phyloP scores from a whole-genome alignment of 2,888 invertebrate species.

The Osedax fenrisi region DNA sequence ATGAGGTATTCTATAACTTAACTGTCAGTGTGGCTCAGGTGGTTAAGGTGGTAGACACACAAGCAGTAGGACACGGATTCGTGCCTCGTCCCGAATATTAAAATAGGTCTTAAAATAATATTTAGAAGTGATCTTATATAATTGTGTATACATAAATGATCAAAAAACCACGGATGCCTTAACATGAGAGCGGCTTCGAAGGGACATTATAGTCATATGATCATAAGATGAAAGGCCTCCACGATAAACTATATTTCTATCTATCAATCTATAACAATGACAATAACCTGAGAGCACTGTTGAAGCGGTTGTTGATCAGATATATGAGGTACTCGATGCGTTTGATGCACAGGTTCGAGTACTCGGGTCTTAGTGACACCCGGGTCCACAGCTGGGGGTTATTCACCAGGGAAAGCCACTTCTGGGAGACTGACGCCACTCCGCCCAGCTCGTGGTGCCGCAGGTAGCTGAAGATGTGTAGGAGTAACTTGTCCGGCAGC shows the following conservation, averaged over 20 bases:
- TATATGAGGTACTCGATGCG: constrained; percentile 75
- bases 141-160: no score
- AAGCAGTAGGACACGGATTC: no score
- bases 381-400: constrained; percentile 86
- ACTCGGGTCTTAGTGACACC: constrained; percentile 87
- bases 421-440: constrained; percentile 80
- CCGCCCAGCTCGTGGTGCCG: constrained; percentile 83
- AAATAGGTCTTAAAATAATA: no score
- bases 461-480: constrained; percentile 84
- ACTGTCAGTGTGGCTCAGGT: no score
- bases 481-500: constrained; percentile 85
- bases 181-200: no score
- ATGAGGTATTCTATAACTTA: neutral
- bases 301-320: constrained; percentile 60
- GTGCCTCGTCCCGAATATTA: no score
- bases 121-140: no score
- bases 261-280: no score
- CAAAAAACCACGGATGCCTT: no score
- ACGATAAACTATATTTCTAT: constrained; percentile 8
- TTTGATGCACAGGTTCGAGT: constrained; percentile 70
- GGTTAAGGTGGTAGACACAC: no score
- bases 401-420: constrained; percentile 89
- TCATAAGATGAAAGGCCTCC: neutral
- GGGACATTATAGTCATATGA: no score
- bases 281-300: constrained; percentile 43